Percentiles rank a stretch among this genome's conserved stretches.
Conservation (phyloP, 2,113 vertebrate genomes). For the Corvus moneduloides region DNA sequence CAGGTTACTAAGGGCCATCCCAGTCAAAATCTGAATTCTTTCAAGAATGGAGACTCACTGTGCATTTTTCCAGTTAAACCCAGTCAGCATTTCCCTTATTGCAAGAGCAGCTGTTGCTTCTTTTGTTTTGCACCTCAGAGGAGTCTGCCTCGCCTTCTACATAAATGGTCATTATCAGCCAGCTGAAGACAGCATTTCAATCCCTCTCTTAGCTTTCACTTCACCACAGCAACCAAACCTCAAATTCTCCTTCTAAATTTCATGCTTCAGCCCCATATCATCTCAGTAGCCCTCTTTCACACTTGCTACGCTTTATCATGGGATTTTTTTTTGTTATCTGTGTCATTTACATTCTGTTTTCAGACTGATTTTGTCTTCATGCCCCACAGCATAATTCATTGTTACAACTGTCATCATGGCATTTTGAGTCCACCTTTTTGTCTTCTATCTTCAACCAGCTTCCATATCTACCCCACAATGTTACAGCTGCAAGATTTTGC, state of each 20-base stretch:
- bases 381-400: not conserved
- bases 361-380: not conserved
- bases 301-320: not conserved
- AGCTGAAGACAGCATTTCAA: not conserved
- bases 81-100: not conserved
- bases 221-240: not conserved
- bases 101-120: not conserved
- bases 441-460: not conserved
- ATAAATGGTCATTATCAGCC: not conserved
- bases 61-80: not conserved
- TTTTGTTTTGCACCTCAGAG: not conserved
- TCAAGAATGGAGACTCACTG: not conserved
- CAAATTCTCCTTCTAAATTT: not conserved
- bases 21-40: not conserved
- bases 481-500: not conserved
- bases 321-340: not conserved
- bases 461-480: not conserved
- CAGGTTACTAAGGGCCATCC: not conserved
- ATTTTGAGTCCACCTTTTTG: not conserved
- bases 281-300: not conserved
- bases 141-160: not conserved
- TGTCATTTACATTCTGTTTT: not conserved
- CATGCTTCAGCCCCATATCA: not conserved
- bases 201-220: not conserved
- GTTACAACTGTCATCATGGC: not conserved